Percentiles rank a stretch among this genome's conserved stretches.
Evolutionary conservation across 2,888 invertebrate species (phyloP).

Genomic region (Dascillus cervinus): DNA sequence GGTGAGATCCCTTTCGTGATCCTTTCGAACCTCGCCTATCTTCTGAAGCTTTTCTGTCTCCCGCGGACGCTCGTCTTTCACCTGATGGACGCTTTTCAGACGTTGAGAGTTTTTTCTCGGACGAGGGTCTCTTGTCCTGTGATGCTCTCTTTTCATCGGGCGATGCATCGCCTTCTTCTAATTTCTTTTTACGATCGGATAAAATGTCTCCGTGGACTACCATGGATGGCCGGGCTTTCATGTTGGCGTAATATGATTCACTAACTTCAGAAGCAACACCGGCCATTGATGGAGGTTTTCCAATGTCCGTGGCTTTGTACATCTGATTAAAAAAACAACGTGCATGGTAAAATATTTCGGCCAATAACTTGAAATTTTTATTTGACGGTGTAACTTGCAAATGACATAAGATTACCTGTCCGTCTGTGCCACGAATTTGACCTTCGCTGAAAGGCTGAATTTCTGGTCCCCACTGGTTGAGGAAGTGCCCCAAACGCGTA

Average conservation of each 20-base stretch:
- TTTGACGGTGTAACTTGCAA: too few relatives aligned
- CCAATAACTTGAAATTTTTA: too few relatives aligned
- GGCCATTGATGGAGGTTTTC: neutral
- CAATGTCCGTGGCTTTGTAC: slow-evolving; percentile 6
- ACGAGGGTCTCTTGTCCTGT: too few relatives aligned
- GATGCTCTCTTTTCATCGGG: too few relatives aligned
- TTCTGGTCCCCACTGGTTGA: slow-evolving; percentile 60
- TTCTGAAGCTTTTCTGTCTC: too few relatives aligned
- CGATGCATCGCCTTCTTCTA: neutral
- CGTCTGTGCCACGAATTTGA: slow-evolving; percentile 32
- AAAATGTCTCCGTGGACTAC: slow-evolving; percentile 11
- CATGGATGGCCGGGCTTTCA: slow-evolving; percentile 10
- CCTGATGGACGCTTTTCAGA: too few relatives aligned
- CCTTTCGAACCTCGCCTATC: too few relatives aligned
- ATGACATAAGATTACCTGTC: too few relatives aligned
- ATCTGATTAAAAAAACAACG: slow-evolving; percentile 1
- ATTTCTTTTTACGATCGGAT: slow-evolving; percentile 2
- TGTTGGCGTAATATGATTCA: neutral
- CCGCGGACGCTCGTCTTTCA: too few relatives aligned
- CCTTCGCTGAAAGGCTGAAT: slow-evolving; percentile 46
- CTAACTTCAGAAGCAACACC: neutral
- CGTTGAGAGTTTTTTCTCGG: too few relatives aligned
- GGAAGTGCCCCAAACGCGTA: slow-evolving; percentile 56
- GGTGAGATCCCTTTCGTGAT: too few relatives aligned
- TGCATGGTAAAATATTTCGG: too few relatives aligned